Evolutionary conservation across 1,140 invertebrate species (phyloP), one percentile per base, ranked within the genome.

Genomic region (Brachionus rubens): DNA sequence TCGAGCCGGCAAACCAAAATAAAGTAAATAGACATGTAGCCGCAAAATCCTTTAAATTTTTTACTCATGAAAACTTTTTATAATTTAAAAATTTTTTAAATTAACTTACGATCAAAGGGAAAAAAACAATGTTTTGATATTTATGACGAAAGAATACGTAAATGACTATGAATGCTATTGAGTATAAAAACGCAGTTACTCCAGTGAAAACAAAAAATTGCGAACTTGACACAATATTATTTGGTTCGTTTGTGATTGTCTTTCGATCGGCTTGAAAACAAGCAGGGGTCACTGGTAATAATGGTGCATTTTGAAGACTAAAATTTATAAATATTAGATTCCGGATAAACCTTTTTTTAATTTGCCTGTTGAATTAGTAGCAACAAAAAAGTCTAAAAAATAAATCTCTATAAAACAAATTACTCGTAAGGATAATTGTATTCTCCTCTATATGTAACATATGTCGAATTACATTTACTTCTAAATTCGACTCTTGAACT

Each of bases 191-290:
- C 10, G 72, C 28, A 16, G 50, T 75, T 12, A 75, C 72, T 21
- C 72, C 72, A 12, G 50, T 75, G 47, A 75, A 75, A 28, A 75
- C 50, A 59, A 75, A 75, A 56, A 75, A 75, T 59, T 75, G 30
- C 7, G 50, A 14, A 7, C 43, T 50, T 19, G 72, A 54, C 19
- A 40, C 21, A 19, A 75, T 54, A 47, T 75, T 54, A 12, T 46
- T 56, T 1, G 33, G 1, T 24, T 72, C 50, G 12, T 33, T 72
- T 36, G 68, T 28, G 3, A 72, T 72, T 30, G 43, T 50, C 2
- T 50, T 47, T 52, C 68, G 16, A 40, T 72, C 46, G 43, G 59
- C 7, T 26, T 40, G 5, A 7, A 1, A 36, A 1, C 52, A 54
- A 28, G 28, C 52, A 4, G 4, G 28, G 28, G 19, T 24, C 33